Evolutionary conservation across 2,113 vertebrate genomes (phyloP).

Genomic region (Spilogale gracilis): DNA sequence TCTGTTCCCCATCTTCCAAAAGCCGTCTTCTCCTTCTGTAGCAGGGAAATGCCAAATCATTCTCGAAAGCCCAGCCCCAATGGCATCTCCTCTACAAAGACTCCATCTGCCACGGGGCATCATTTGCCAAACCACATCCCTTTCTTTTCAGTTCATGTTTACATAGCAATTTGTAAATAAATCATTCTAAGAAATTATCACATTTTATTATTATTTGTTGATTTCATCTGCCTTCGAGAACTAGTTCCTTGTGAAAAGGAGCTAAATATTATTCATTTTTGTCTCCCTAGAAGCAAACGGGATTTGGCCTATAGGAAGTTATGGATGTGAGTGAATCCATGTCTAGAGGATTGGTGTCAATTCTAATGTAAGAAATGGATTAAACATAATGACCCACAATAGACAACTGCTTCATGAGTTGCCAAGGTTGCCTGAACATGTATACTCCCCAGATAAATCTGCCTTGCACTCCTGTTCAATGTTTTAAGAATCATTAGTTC

Average conservation of each 20-base stretch:
- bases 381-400: not conserved
- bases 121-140: not conserved
- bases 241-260: not conserved
- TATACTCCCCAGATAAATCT: not conserved
- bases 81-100: not conserved
- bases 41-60: not conserved
- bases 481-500: not conserved
- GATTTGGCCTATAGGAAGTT: not conserved
- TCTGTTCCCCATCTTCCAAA: not conserved
- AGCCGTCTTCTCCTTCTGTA: not conserved
- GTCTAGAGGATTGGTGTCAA: not conserved
- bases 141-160: not conserved
- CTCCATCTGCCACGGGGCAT: not conserved
- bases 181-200: not conserved
- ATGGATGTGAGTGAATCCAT: not conserved
- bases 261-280: conserved; percentile 24
- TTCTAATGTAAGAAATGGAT: not conserved
- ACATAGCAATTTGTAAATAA: not conserved
- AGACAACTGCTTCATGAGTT: conserved; percentile 9
- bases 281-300: not conserved
- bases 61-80: not conserved
- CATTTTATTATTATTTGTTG: not conserved
- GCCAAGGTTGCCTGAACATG: not conserved
- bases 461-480: not conserved
- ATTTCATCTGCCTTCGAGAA: not conserved